Evolutionary conservation across 1,140 invertebrate species (phyloP).

Genomic region (Vanessa tameamea): DNA sequence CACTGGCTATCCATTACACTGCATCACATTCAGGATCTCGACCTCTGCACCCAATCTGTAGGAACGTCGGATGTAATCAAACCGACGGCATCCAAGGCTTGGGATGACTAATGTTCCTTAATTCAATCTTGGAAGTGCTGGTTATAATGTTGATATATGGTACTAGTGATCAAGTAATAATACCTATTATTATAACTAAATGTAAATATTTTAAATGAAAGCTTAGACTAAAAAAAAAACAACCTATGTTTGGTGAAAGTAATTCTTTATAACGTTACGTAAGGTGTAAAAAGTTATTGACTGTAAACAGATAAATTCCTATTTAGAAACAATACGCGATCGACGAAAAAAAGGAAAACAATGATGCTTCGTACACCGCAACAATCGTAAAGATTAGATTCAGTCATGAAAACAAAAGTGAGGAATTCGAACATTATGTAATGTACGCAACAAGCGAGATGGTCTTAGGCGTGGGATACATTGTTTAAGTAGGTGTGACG

Average conservation of each 20-base stretch:
- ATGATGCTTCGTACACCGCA: slow-evolving; percentile 12
- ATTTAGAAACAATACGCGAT: slow-evolving; percentile 14
- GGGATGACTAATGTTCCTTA: slow-evolving; percentile 30
- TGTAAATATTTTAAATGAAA: background rate
- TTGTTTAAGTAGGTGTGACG: slow-evolving; percentile 55
- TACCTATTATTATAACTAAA: background rate
- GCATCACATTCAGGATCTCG: slow-evolving; percentile 18
- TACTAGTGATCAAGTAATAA: background rate
- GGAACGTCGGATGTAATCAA: slow-evolving; percentile 26
- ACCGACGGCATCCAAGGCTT: slow-evolving; percentile 17
- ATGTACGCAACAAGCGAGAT: slow-evolving; percentile 32
- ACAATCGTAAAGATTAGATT: slow-evolving; percentile 29
- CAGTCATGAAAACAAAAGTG: slow-evolving; percentile 38
- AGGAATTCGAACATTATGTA: slow-evolving; percentile 36
- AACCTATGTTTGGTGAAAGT: background rate
- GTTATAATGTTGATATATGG: slow-evolving; percentile 8
- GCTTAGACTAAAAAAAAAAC: background rate
- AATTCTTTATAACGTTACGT: background rate
- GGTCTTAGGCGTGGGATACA: slow-evolving; percentile 50
- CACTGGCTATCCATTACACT: slow-evolving; percentile 14
- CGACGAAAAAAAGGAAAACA: slow-evolving; percentile 15
- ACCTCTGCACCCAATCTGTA: slow-evolving; percentile 34
- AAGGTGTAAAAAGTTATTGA: background rate
- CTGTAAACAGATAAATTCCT: background rate
- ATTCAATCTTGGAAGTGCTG: slow-evolving; percentile 21